Evolutionary conservation across 2,797 vertebrate genomes (phyloP), one percentile per base, ranked within the genome.

Genomic region (Rhinella marina): DNA sequence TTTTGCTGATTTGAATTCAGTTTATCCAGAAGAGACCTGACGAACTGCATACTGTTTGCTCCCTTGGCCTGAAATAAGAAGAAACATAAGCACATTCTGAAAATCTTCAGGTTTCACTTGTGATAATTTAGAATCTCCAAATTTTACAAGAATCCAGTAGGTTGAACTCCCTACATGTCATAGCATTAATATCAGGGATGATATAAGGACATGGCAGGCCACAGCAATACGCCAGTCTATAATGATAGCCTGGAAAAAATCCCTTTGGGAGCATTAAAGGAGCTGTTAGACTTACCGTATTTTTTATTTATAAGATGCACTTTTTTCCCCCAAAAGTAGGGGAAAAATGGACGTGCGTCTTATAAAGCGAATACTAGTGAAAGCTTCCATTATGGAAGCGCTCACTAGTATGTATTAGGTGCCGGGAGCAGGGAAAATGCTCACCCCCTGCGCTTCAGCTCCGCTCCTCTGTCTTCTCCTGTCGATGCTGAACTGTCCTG

Each of bases 1-100:
- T 99, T 99, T 92, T 99, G 98, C 93, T 99, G 98, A 93, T 99
- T 99, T 91, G 96, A 78, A 25, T 95, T 96, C 85, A 99, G 95
- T 91, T 98, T 99, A 91, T 98, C 97, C 90, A 99, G 93, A 76
- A 99, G 92, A 90, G 96, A 97, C 93, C 97, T 96, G 90, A 99
- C 91, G 56, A 99, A 96, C 90, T 95, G 96, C 88, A 99, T 92
- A 91, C 97, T 99, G 92, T 93, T 96, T 79, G 96, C 96, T 77
- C 98, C 97, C 91, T 97, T 88, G 57, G 97, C 95, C 98, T 99
- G 92, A 59, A 92, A 92, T 59, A 90, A 29, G 83, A 90, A 41
- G 9, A 73, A 73, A 21, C 0, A 48, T 2, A 21, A 3, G 17
- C 0, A 41, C 19, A 41, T 48, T 19, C 0, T 3, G 41, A 41